Evolutionary conservation across 2,888 invertebrate genomes (phyloP).

Genomic region (Hecatera dysodea): DNA sequence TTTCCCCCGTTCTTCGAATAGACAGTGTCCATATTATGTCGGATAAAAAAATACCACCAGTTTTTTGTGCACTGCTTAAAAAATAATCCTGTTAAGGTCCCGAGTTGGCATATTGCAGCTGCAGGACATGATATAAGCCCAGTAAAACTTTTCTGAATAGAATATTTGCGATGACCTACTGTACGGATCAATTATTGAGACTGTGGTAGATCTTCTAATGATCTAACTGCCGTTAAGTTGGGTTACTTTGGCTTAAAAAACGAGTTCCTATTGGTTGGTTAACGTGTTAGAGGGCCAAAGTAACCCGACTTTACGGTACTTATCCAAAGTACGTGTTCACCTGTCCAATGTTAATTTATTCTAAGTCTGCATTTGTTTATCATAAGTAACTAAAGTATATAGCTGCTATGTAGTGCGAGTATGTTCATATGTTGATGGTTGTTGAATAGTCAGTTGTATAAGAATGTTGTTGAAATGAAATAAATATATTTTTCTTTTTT

Average conservation of each 20-base stretch:
- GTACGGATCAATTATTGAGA: background rate
- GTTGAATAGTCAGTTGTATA: conserved; percentile 43
- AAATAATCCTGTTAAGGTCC: too few species aligned
- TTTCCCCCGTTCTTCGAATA: too few species aligned
- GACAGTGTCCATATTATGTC: too few species aligned
- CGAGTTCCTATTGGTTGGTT: too few species aligned
- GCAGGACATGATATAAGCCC: background rate
- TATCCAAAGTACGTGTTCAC: conserved; percentile 15
- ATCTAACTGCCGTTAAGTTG: background rate
- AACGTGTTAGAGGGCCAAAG: too few species aligned
- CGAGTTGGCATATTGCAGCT: background rate
- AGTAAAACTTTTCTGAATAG: too few species aligned
- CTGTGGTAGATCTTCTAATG: conserved; percentile 11
- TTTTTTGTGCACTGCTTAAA: too few species aligned
- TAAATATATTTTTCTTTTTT: conserved; percentile 57
- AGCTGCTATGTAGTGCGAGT: conserved; percentile 50
- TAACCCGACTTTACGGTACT: too few species aligned
- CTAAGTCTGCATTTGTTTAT: conserved; percentile 62
- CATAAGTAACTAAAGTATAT: conserved; percentile 45
- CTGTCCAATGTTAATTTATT: conserved; percentile 36
- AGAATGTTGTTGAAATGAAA: conserved; percentile 56
- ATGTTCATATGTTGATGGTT: conserved; percentile 31
- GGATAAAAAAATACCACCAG: too few species aligned
- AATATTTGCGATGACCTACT: background rate
- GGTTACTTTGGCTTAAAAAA: too few species aligned